These are phyloP conservation scores for Castor canadensis DNA, from an alignment of 2,113 vertebrate genomes.

Conservation along the genomic window DNA sequence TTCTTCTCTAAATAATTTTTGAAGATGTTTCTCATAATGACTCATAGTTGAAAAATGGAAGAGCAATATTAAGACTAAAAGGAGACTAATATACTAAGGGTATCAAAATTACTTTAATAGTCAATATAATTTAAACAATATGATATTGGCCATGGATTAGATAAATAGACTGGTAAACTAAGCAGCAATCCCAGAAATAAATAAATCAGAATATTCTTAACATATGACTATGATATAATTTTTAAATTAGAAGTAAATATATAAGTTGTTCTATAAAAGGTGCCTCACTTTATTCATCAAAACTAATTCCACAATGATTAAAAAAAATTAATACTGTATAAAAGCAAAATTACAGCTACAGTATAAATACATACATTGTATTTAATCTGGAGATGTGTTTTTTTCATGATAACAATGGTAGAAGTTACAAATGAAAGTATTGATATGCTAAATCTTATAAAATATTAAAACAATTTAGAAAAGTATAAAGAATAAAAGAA, in stretches of 20 bases:
- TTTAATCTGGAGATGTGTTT: neutral
- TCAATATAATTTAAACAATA: neutral
- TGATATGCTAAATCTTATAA: neutral
- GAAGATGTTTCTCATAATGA: neutral
- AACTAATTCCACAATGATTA: neutral
- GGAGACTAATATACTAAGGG: neutral
- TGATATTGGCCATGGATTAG: neutral
- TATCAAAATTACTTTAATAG: neutral
- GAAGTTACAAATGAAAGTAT: neutral
- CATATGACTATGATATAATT: neutral
- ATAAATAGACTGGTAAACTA: neutral
- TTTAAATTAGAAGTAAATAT: neutral
- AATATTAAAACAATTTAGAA: constrained; percentile 4
- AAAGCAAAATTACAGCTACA: neutral
- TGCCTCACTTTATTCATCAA: neutral
- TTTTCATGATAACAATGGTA: neutral
- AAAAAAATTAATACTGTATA: neutral
- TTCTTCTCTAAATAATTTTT: constrained; percentile 3
- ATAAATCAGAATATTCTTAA: neutral
- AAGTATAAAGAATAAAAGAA: neutral
- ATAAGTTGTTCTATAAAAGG: neutral
- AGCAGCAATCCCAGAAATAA: neutral
- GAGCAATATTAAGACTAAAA: neutral
- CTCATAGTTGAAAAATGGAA: neutral
- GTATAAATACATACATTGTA: neutral